Evolutionary conservation across 1,140 invertebrate genomes (phyloP).

Genomic region (Sminthurinus signatus): DNA sequence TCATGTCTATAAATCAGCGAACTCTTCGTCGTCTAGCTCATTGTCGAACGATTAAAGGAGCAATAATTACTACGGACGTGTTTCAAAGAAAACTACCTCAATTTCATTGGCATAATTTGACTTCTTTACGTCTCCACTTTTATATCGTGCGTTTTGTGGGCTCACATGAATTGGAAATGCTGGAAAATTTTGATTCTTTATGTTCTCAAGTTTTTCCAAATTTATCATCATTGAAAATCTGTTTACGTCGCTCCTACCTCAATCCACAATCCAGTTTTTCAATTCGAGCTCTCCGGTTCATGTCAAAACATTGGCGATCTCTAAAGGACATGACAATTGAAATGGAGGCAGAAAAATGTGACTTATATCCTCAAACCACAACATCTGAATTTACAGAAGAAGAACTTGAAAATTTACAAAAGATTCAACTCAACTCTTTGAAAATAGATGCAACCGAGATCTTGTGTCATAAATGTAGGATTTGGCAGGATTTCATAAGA

Average conservation of each 20-base stretch:
- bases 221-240: background rate
- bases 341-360: slow-evolving; percentile 12
- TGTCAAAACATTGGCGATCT: slow-evolving; percentile 6
- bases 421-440: slow-evolving; percentile 1
- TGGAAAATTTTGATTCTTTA: slow-evolving; percentile 9
- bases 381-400: slow-evolving; percentile 6
- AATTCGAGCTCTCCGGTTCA: slow-evolving; percentile 6
- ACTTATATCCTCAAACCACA: slow-evolving; percentile 10
- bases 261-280: slow-evolving; percentile 12
- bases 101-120: slow-evolving; percentile 6
- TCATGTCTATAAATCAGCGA: background rate
- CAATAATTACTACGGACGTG: slow-evolving; percentile 6
- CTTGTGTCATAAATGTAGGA: background rate
- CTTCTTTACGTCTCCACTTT: background rate
- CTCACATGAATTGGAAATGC: slow-evolving; percentile 7
- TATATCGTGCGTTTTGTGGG: slow-evolving; percentile 10
- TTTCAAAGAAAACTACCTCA: slow-evolving; percentile 5
- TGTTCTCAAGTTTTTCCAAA: slow-evolving; percentile 1
- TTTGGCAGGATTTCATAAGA: slow-evolving; percentile 1
- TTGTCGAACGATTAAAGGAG: background rate
- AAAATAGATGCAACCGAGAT: slow-evolving; percentile 12
- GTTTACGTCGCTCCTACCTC: slow-evolving; percentile 7
- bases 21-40: background rate
- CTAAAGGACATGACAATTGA: slow-evolving; percentile 6
- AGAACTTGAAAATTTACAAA: background rate